These are phyloP conservation scores for Drosophila tsacasi DNA, from an alignment of 1,140 invertebrate genomes.

Conservation along the genomic window DNA sequence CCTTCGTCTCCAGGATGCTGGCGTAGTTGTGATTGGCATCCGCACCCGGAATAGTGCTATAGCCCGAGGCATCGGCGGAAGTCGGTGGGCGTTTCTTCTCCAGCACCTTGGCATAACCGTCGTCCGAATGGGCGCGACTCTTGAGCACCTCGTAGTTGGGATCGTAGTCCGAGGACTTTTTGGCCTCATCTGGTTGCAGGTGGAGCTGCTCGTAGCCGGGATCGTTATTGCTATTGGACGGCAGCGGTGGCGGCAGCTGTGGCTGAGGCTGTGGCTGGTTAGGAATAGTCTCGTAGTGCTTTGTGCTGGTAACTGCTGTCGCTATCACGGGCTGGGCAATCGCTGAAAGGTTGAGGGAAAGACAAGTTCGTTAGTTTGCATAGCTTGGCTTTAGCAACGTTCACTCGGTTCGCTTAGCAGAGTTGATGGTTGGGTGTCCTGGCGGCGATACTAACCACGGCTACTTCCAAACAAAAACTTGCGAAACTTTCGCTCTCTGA, in stretches of 20 bases:
- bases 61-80: constrained; percentile 64
- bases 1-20: constrained; percentile 79
- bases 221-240: constrained; percentile 86
- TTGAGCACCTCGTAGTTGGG: constrained; percentile 90
- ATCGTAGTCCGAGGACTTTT: constrained; percentile 86
- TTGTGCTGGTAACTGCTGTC: constrained; percentile 50
- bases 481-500: constrained; percentile 69
- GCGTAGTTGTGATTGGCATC: constrained; percentile 84
- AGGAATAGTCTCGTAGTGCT: constrained; percentile 81
- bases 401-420: not conserved
- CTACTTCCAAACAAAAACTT: constrained; percentile 81
- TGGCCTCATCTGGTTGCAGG: constrained; percentile 67
- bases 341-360: constrained; percentile 29
- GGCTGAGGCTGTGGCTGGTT: constrained; percentile 53
- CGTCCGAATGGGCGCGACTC: constrained; percentile 71
- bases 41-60: constrained; percentile 78
- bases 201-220: constrained; percentile 88
- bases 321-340: constrained; percentile 44
- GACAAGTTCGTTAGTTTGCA: constrained; percentile 19
- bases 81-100: constrained; percentile 66
- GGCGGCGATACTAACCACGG: constrained; percentile 74
- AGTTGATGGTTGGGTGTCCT: constrained; percentile 8
- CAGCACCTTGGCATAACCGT: constrained; percentile 85
- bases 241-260: not conserved
- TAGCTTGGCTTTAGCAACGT: not conserved